Conservation (phyloP, 2,888 invertebrate species). For the Eupsilia transversa region DNA sequence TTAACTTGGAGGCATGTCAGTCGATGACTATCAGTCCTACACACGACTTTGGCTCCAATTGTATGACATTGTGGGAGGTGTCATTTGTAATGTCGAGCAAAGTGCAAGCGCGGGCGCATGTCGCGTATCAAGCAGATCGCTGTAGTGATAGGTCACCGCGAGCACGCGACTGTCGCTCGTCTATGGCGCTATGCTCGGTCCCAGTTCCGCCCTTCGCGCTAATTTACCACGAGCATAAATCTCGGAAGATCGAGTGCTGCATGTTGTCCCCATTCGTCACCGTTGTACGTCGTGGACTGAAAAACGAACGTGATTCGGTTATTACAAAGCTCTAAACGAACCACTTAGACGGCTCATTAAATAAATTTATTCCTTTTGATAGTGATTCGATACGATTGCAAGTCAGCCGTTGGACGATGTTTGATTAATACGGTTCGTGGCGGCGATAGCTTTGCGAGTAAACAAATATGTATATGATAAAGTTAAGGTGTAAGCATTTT, state of each 20-base stretch:
- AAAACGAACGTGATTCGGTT: constrained; percentile 87
- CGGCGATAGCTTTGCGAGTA: constrained; percentile 70
- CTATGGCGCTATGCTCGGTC: constrained; percentile 71
- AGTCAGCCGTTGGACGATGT: constrained; percentile 76
- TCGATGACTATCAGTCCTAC: constrained; percentile 73
- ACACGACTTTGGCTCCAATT: constrained; percentile 73
- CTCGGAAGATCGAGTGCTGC: constrained; percentile 73
- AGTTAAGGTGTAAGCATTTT: constrained; percentile 53
- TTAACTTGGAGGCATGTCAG: constrained; percentile 58
- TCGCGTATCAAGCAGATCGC: constrained; percentile 77
- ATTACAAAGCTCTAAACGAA: constrained; percentile 83
- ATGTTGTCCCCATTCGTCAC: constrained; percentile 82
- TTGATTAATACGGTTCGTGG: constrained; percentile 79
- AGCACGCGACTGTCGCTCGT: constrained; percentile 75
- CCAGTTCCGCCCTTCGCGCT: constrained; percentile 80
- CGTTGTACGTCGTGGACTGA: constrained; percentile 77
- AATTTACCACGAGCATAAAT: constrained; percentile 79
- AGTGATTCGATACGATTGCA: constrained; percentile 86
- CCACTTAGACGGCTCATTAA: constrained; percentile 86
- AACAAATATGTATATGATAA: constrained; percentile 43
- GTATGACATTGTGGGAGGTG: constrained; percentile 81
- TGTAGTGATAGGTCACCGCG: constrained; percentile 77
- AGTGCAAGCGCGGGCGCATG: constrained; percentile 76
- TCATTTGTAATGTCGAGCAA: constrained; percentile 80
- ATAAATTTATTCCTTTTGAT: constrained; percentile 84